These are phyloP conservation scores for Lycocorax pyrrhopterus DNA, from an alignment of 2,113 vertebrate species.

Conservation along the genomic window DNA sequence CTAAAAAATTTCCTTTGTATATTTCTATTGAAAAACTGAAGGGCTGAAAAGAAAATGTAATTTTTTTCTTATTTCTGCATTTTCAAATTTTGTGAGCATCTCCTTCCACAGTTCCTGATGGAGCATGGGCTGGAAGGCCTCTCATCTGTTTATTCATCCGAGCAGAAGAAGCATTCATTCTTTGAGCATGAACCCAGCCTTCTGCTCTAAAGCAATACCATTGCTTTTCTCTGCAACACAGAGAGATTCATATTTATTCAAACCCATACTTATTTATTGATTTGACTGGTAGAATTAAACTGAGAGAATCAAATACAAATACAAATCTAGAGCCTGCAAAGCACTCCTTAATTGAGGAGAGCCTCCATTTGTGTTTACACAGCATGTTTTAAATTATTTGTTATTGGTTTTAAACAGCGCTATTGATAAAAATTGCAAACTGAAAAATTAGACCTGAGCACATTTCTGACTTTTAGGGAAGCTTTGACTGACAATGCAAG, in stretches of 20 bases:
- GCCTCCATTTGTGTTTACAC: not conserved
- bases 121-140: not conserved
- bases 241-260: not conserved
- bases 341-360: not conserved
- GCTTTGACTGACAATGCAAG: not conserved
- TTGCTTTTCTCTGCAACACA: not conserved
- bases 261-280: not conserved
- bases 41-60: not conserved
- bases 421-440: not conserved
- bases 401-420: not conserved
- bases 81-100: not conserved
- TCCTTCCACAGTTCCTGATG: not conserved
- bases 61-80: not conserved
- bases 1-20: not conserved
- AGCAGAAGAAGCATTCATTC: not conserved
- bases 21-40: not conserved
- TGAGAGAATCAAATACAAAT: not conserved
- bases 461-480: not conserved
- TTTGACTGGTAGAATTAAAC: not conserved
- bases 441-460: not conserved
- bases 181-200: not conserved
- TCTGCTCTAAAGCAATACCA: not conserved
- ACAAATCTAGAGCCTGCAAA: not conserved
- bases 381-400: rapidly evolving
- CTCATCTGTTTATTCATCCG: not conserved